Base-by-base conservation (phyloP, 64 coral and sea anemone species). In the Pocillopora verrucosa region DNA sequence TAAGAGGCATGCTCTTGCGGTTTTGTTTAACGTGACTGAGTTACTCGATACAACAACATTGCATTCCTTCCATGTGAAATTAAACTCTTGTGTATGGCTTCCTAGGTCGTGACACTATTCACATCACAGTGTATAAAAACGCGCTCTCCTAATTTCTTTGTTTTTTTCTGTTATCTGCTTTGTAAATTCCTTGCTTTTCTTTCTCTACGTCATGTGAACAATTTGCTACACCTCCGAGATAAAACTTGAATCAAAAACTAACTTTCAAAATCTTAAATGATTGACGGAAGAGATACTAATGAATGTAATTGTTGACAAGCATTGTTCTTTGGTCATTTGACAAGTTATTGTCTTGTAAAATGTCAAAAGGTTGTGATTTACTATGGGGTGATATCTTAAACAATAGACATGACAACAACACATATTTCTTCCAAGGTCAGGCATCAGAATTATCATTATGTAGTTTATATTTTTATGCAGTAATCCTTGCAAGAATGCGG, bases 11-110 rank as follows among this genome's bases (percentile, higher is more conserved):
- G 80, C 19, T 89, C 65, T 72, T 56, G 76, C 56, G 58, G 63
- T 65, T 80, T 68, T 79, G 51, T 74, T 90, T 91, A 91, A 91
- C 89, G 89, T 91, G 89, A 91, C 72, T 81, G 4, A 24, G 89
- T 60, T 65, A 91, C 58, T 67, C 65, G 80, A 91, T 91, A 74
- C 16, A 36, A 75, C 34, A 10, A 62, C 14, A 14, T 14, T 83
- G 61, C 13, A 63, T 56, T 85, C 64, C 41, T 85, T 59, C 20
- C 17, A 72, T 56, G 61, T 85, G 82, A 72, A 85, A 85, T 72
- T 57, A 36, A 85, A 85, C 82, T 72, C 82, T 24, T 72, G 19
- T 9, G 36, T 56, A 20, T 77, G 41, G 17, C 9, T 77, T 51
- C 1, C 38, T 14, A 77, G 63, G 82, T 85, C 82, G 65, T 72